A percentile compares a stretch with the other conserved stretches of the same genome.
Conservation (phyloP, 2,113 vertebrate species). For the Hippopotamus amphibius region DNA sequence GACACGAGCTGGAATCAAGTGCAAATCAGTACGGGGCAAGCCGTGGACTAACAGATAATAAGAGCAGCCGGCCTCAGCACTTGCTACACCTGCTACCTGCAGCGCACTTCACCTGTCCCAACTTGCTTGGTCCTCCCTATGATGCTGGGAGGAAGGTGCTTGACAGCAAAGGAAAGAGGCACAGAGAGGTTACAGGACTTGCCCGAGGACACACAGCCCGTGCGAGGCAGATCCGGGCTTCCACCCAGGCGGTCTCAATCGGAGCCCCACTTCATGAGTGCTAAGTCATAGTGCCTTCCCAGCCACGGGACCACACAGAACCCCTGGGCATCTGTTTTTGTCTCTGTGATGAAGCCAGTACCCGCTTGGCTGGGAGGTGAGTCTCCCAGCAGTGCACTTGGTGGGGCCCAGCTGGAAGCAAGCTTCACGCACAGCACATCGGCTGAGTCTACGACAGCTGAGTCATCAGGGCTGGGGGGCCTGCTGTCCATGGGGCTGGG, state of each 20-base stretch:
- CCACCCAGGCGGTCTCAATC: not conserved
- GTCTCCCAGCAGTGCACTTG: not conserved
- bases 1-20: not conserved
- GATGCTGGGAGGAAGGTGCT: not conserved
- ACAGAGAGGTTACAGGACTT: not conserved
- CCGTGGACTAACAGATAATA: fast-evolving
- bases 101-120: not conserved
- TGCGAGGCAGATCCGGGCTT: not conserved
- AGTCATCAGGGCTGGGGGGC: not conserved
- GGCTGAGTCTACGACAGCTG: not conserved
- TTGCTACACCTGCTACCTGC: fast-evolving
- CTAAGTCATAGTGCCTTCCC: not conserved
- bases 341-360: not conserved
- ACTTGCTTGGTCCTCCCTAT: too few species aligned
- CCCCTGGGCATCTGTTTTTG: fast-evolving
- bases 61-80: not conserved
- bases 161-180: not conserved
- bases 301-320: not conserved
- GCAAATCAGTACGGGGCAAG: not conserved
- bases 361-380: not conserved
- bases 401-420: not conserved
- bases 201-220: not conserved
- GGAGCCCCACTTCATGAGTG: fast-evolving
- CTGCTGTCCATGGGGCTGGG: fast-evolving
- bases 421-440: too few species aligned